Evolutionary conservation across 2,113 vertebrate species (phyloP), one percentile per base, ranked within the genome.

Genomic region (Solea solea): DNA sequence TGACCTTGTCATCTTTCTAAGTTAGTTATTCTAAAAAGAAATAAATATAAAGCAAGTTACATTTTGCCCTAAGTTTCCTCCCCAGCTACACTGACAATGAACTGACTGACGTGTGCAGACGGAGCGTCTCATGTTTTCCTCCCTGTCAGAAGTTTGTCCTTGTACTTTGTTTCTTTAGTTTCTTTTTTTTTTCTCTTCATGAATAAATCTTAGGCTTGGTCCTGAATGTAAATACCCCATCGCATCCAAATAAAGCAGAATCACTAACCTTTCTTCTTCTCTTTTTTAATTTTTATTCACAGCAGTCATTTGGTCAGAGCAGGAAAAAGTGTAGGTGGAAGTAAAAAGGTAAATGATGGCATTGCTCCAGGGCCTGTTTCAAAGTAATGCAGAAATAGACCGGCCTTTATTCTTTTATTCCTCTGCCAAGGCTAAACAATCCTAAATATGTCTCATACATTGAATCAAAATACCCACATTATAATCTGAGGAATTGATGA

Each of bases 131-230:
- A 46, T 46, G 55, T 64, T 69, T 64, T 45, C 49, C 45, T 51
- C 28, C 11, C 57, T 56, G 64, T 76, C 72, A 69, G 11, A 76
- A 14, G 21, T 71, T 63, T 67, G 66, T 71, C 50, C 51, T 64
- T 16, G 42, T 42, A 11, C 34, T 42, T 44, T 44, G 49, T 44
- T 21, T 21, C 34, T 34, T 34, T 2, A 3, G 34, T 34, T 34
- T 34, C 34, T 27, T 42, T 55, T 65, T 65, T 39, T 48, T 54
- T 9, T 52, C 21, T 48, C 50, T 9, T 52, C 21, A 10, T 63
- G 40, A 76, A 28, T 53, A 42, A 58, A 46, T 46, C 45, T 4
- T 4, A 34, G 34, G 12, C 64, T 41, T 34, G 34, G 14, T 46
- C 16, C 61, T 78, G 74, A 74, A 82, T 74, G 27, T 45, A 13